Base-by-base conservation (phyloP, 2,888 invertebrate genomes). In the Hirtodrosophila cameraria region DNA sequence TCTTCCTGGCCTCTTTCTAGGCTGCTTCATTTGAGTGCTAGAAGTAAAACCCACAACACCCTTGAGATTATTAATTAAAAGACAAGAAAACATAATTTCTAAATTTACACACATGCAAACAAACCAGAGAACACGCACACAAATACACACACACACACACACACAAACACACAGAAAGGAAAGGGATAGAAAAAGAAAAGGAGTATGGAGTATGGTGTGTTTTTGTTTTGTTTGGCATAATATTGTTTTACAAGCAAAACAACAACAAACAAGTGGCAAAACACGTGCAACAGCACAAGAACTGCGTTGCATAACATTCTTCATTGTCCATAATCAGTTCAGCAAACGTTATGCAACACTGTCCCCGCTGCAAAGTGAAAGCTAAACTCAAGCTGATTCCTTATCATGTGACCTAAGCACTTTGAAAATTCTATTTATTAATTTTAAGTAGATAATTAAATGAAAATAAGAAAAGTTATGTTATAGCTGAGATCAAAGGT, bases 31-130 rank as follows among this genome's bases (percentile, higher is more conserved):
- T n/a, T n/a, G n/a, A n/a, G n/a, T 6, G 35, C 31, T 50, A 41
- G 16, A 7, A 38, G 43, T 20, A 38, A 39, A 69, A 67, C 42
- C 52, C 72, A 55, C 65, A 75, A 62, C 62, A 67, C 86, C 74
- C 80, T 74, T 72, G 83, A 83, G 80, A 82, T 79, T 82, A 86
- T 82, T 85, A 85, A 82, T 85, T 82, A 83, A 82, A 85, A 82
- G 83, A 82, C 86, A 82, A 85, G 86, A 85, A 85, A 85, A 82
- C 79, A 81, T 84, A 81, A 84, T 81, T 85, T 81, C 85, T 78
- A 81, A 84, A 79, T 83, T 79, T 71, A 67, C 85, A 62, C 67
- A 65, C 59, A 58, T 35, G 53, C 64, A 53, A 60, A 53, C 38
- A 54, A 33, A 15, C 46, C 46, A 25, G 49, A 9, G 9, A 6